Evolutionary conservation across 2,888 invertebrate species (phyloP), one percentile per base, ranked within the genome.

Genomic region (Drosophila conformis): DNA sequence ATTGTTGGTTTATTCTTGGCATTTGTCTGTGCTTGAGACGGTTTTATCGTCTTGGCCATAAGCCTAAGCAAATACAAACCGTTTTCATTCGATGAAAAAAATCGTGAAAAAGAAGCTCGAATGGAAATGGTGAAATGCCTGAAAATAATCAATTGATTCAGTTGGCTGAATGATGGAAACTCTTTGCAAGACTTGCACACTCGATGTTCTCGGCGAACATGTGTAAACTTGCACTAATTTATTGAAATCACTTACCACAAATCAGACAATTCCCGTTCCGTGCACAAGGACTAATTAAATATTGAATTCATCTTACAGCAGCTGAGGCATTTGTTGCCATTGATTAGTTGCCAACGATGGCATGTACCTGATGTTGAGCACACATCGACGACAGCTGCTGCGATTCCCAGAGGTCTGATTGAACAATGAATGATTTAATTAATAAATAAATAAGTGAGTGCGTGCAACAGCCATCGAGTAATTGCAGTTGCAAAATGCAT

Each of bases 391-490:
- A 46, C 76, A 73, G 62, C 68, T 83, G 86, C 53, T 46, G 11
- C 52, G 66, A 77, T 89, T 87, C 89, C 87, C 90, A 90, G 73
- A 68, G 68, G 76, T 87, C 82, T 75, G 76, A 89, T 87, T 78
- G 74, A 79, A 90, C 81, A 87, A 81, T 83, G 76, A 89, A 87
- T 89, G 82, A 79, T 89, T 90, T 90, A 87, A 87, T 87, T 87
- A 90, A 90, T 89, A 90, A 90, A 83, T 89, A 87, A 89, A 86
- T 80, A 85, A 80, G 76, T 87, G 64, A 48, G 42, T 68, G 66
- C 63, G 40, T 65, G 35, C 48, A 42, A 56, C 60, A 63, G 58
- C 68, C 62, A 60, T 66, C 72, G 61, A 57, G 68, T 76, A 69
- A 76, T 75, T 84, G 76, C 80, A 72, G 69, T 74, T 80, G 73